A percentile compares a stretch with the other conserved stretches of the same genome.
Evolutionary conservation across 2,113 vertebrate genomes (phyloP).

Genomic region (Cacatua alba): DNA sequence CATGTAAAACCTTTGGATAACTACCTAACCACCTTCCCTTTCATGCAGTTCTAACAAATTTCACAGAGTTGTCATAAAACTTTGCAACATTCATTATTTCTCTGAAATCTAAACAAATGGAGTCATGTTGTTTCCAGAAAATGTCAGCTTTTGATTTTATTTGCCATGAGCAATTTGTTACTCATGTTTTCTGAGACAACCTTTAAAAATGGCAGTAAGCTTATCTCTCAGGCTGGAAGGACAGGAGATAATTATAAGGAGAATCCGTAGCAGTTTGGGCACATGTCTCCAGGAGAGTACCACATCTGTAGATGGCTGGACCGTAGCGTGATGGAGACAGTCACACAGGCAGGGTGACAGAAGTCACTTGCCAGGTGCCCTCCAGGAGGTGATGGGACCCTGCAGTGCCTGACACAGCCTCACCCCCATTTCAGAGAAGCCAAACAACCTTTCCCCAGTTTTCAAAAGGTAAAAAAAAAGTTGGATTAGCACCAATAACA

Average conservation of each 20-base stretch:
- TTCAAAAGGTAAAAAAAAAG: background rate
- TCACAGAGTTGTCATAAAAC: background rate
- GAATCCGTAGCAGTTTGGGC: background rate
- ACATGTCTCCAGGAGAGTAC: background rate
- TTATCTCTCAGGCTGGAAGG: background rate
- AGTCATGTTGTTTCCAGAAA: background rate
- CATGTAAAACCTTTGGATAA: background rate
- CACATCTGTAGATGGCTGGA: fast-evolving
- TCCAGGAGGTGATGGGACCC: fast-evolving
- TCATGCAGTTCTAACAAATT: background rate
- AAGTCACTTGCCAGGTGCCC: background rate
- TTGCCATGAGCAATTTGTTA: background rate
- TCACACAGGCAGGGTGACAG: background rate
- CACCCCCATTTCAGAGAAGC: background rate
- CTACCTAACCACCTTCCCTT: background rate
- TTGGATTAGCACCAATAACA: background rate
- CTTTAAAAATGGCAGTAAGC: background rate
- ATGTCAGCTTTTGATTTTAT: background rate
- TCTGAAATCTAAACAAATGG: background rate
- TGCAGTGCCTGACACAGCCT: background rate
- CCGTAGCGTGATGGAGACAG: background rate
- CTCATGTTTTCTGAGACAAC: fast-evolving
- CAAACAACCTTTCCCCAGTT: background rate
- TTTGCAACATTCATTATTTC: background rate
- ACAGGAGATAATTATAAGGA: background rate